A percentile compares a stretch with the other conserved stretches of the same genome.
phyloP scores from a whole-genome alignment of 2,113 vertebrate species.

The Chamaetylas fuelleborni region DNA sequence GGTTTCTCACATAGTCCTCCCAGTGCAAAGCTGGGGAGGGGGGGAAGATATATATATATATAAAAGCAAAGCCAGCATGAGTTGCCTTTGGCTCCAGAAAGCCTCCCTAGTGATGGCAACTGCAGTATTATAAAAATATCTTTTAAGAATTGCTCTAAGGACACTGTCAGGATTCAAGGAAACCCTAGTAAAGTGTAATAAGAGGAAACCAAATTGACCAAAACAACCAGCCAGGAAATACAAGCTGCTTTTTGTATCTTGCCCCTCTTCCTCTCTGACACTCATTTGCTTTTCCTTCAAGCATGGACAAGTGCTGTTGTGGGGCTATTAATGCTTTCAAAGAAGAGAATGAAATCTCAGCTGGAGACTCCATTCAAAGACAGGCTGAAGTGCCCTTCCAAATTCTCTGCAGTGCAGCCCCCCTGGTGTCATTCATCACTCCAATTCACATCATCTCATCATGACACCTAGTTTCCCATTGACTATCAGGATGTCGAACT shows the following conservation, averaged over 20 bases:
- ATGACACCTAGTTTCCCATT: accelerated
- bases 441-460: neutral
- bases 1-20: neutral
- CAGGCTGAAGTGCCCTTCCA: neutral
- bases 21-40: neutral
- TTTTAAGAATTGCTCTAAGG: neutral
- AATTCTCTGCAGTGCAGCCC: neutral
- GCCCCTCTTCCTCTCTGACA: neutral
- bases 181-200: neutral
- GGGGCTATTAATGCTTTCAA: neutral
- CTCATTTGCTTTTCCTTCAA: constrained; percentile 4
- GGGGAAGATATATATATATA: neutral
- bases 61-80: neutral
- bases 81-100: neutral
- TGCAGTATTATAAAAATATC: neutral
- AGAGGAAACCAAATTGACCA: neutral
- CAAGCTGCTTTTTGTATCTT: neutral
- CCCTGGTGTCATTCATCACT: neutral
- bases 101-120: neutral
- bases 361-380: neutral
- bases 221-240: neutral
- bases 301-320: neutral
- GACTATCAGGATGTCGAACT: accelerated
- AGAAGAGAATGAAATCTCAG: neutral
- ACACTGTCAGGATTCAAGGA: neutral